These are phyloP conservation scores for Macaria liturata DNA, from an alignment of 2,888 invertebrate genomes.

Conservation along the genomic window DNA sequence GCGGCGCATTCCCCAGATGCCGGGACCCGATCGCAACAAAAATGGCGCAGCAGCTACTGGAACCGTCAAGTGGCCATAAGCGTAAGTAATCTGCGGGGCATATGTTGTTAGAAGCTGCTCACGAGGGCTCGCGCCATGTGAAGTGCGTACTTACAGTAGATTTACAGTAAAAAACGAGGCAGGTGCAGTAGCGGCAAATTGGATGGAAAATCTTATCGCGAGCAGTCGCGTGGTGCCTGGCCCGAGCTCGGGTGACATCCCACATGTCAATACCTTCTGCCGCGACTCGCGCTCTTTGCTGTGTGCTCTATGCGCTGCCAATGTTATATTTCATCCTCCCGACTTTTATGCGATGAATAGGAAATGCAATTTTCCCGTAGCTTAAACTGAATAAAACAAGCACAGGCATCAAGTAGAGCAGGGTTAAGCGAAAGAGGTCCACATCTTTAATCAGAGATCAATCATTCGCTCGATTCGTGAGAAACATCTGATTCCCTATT, in stretches of 20 bases:
- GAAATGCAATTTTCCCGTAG: slow-evolving; percentile 3
- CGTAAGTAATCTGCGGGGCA: slow-evolving; percentile 60
- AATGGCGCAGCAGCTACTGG: slow-evolving; percentile 46
- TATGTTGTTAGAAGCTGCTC: slow-evolving; percentile 53
- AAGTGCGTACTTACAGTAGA: slow-evolving; percentile 57
- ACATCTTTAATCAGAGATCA: slow-evolving; percentile 37
- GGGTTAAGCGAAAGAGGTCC: slow-evolving; percentile 31
- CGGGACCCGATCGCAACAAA: slow-evolving; percentile 41
- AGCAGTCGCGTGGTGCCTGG: slow-evolving; percentile 32
- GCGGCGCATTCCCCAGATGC: slow-evolving; percentile 47
- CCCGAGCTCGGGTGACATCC: slow-evolving; percentile 51
- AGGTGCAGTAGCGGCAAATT: slow-evolving; percentile 62
- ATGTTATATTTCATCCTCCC: not conserved
- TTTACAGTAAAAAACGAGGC: slow-evolving; percentile 56
- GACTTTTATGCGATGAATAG: not conserved
- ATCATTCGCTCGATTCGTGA: slow-evolving; percentile 37
- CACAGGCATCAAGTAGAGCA: slow-evolving; percentile 25
- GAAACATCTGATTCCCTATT: slow-evolving; percentile 35
- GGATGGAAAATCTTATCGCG: slow-evolving; percentile 60
- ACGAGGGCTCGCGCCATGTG: slow-evolving; percentile 57
- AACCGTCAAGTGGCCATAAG: slow-evolving; percentile 49
- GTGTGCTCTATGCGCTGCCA: slow-evolving; percentile 9
- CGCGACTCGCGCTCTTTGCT: slow-evolving; percentile 29
- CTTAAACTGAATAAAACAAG: slow-evolving; percentile 5
- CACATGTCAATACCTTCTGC: slow-evolving; percentile 63